These are phyloP conservation scores for Octonoba sinensis DNA, from an alignment of 2,888 invertebrate species.

Conservation along the genomic window DNA sequence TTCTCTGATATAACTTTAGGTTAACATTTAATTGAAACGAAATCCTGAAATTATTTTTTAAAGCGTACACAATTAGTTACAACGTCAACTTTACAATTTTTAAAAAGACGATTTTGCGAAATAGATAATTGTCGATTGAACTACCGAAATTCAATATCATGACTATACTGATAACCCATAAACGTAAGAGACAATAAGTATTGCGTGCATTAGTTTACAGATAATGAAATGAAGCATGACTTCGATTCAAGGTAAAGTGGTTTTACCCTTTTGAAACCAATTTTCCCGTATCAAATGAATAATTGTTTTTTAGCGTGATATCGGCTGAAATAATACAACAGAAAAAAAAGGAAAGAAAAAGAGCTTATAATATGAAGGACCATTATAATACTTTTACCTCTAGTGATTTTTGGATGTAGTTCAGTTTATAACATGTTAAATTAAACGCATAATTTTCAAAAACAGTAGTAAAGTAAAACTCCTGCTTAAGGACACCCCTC, in stretches of 20 bases:
- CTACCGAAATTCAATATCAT: too few species aligned
- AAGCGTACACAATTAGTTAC: too few species aligned
- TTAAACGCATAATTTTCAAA: neutral
- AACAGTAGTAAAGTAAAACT: neutral
- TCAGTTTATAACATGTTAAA: neutral
- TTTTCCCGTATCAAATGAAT: constrained; percentile 59
- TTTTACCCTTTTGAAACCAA: constrained; percentile 59
- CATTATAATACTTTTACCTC: neutral
- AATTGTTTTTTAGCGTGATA: constrained; percentile 61
- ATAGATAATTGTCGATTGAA: too few species aligned
- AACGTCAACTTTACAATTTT: too few species aligned
- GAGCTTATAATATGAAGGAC: neutral
- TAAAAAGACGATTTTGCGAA: too few species aligned
- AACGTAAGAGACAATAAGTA: constrained; percentile 15
- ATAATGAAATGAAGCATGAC: constrained; percentile 58
- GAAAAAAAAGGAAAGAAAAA: too few species aligned
- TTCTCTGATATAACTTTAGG: too few species aligned
- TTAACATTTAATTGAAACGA: too few species aligned
- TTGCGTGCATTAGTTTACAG: constrained; percentile 55
- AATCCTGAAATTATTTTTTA: too few species aligned
- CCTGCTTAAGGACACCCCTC: too few species aligned
- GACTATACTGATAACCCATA: constrained; percentile 25
- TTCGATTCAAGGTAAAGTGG: constrained; percentile 13
- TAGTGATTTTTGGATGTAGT: too few species aligned
- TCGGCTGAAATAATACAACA: neutral